Evolutionary conservation across 2,797 vertebrate genomes (phyloP), one percentile per base, ranked within the genome.

Genomic region (Pseudomugil tenellus): DNA sequence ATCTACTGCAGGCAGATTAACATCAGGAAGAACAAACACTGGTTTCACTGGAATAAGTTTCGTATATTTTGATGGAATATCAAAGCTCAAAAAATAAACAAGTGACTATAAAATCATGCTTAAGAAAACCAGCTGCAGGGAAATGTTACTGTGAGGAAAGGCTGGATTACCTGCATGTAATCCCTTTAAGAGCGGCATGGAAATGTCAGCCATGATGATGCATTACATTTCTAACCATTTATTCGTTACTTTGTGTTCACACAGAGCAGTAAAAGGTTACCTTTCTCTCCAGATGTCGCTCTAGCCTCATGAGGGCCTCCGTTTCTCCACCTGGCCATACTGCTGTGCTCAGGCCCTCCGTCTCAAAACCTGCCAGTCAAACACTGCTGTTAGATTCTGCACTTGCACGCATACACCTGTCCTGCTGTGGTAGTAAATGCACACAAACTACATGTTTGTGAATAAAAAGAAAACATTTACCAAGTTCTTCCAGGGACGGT

Each of bases 301-400:
- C 96, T 62, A 98, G 54, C 74, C 97, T 95, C 54, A 96, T 95
- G 41, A 98, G 96, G 52, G 96, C 97, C 90, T 98, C 96, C 0
- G 96, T 96, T 90, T 98, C 97, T 87, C 97, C 97, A 16, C 97
- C 97, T 7, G 96, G 96, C 97, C 97, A 98, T 0, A 97, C 95
- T 16, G 97, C 96, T 71, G 96, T 95, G 72, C 90, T 84, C 64
- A 98, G 84, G 8, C 96, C 96, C 60, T 98, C 96, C 0, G 95
- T 98, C 83, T 98, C 96, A 89, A 98, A 98, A 73, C 97, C 97
- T 98, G 78, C 43, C 85, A 31, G 70, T 73, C 0, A 69, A 53
- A 72, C 46, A 69, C 0, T 2, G 12, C 19, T 3, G n/a, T 35
- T 54, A 52, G 26, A 0, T 19, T 16, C 55, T 29, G 26, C 21